Percentiles rank a stretch among this genome's conserved stretches.
Evolutionary conservation across 2,797 vertebrate species (phyloP).

Genomic region (Capromys pilorides): DNA sequence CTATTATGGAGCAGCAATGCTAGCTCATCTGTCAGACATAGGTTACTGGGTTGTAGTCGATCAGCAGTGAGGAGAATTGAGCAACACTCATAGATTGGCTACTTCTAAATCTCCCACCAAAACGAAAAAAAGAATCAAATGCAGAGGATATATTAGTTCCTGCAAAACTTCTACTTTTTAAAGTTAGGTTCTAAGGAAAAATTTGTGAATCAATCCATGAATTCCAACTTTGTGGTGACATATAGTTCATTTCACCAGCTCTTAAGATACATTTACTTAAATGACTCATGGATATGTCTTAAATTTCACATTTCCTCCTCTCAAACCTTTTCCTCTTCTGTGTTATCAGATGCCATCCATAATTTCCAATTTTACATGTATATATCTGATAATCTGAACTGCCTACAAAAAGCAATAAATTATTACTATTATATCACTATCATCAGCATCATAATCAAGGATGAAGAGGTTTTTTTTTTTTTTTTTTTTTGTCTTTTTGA

Average conservation of each 20-base stretch:
- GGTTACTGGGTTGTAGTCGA: neutral
- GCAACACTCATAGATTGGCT: neutral
- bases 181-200: neutral
- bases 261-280: constrained; percentile 23
- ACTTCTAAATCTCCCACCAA: neutral
- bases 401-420: no score
- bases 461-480: no score
- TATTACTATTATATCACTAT: no score
- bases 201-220: neutral
- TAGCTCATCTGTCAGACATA: neutral
- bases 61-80: neutral
- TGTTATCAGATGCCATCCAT: neutral
- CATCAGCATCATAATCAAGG: no score
- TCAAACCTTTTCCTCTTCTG: neutral
- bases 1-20: neutral
- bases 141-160: neutral
- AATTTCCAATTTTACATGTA: no score
- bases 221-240: neutral
- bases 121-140: neutral
- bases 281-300: neutral
- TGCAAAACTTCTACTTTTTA: neutral
- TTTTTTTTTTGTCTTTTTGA: no score
- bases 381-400: no score
- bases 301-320: constrained; percentile 44
- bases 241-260: neutral